These are phyloP conservation scores for Dexiosoma caninum DNA, from an alignment of 2,888 invertebrate species.

Conservation along the genomic window DNA sequence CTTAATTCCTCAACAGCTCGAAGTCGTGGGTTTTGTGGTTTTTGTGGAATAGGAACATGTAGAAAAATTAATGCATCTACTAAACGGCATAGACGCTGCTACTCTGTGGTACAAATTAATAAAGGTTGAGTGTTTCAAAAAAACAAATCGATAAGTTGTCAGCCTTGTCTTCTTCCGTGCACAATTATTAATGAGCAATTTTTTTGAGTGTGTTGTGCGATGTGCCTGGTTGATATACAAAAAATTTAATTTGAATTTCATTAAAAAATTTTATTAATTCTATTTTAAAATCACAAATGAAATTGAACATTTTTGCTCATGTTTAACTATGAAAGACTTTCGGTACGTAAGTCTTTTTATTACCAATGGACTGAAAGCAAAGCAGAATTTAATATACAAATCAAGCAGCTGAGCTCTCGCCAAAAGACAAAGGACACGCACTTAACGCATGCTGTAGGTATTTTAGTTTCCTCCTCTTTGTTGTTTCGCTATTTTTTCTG, in stretches of 20 bases:
- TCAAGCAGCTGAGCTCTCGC: conserved; percentile 48
- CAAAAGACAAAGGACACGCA: conserved; percentile 64
- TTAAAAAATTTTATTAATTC: conserved; percentile 20
- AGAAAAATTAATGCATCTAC: no score
- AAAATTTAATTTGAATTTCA: conserved; percentile 49
- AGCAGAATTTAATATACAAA: conserved; percentile 41
- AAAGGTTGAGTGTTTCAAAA: no score
- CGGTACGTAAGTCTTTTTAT: conserved; percentile 14
- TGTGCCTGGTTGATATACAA: neutral
- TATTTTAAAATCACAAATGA: conserved; percentile 48
- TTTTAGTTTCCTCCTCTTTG: neutral
- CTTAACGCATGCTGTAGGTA: conserved; percentile 60
- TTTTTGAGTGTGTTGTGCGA: conserved; percentile 4
- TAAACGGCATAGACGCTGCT: no score
- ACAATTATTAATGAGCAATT: neutral
- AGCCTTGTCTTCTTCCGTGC: no score
- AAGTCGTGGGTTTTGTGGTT: no score
- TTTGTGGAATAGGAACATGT: no score
- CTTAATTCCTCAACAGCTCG: no score
- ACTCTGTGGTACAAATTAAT: no score
- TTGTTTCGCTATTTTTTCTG: conserved; percentile 21
- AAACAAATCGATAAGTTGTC: no score
- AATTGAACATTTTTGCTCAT: conserved; percentile 29
- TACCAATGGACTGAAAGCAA: conserved; percentile 6
- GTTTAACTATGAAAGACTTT: conserved; percentile 36